Conservation (phyloP, 2,797 vertebrate species). For the Chelidonichthys spinosus region DNA sequence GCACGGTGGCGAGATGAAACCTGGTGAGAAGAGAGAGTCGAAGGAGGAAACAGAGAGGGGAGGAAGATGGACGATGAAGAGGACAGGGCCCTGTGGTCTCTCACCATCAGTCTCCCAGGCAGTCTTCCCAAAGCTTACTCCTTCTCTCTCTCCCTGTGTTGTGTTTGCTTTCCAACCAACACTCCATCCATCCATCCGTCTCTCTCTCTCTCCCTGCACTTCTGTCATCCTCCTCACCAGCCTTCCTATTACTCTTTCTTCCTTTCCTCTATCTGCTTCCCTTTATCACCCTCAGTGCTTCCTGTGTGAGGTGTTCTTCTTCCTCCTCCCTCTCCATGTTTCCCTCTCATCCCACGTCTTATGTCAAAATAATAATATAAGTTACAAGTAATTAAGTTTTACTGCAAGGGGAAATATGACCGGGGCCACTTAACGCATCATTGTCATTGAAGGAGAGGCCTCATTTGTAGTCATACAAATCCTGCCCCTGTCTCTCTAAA, state of each 20-base stretch:
- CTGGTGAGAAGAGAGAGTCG: slow-evolving; percentile 2
- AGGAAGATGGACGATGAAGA: slow-evolving; percentile 3
- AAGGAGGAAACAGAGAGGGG: background rate
- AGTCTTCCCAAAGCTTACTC: slow-evolving; percentile 9
- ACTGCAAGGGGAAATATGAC: slow-evolving; percentile 35
- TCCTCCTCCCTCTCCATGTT: background rate
- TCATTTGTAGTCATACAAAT: slow-evolving; percentile 38
- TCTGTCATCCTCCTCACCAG: slow-evolving; percentile 20
- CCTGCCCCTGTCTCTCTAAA: slow-evolving; percentile 18
- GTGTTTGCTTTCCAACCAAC: slow-evolving; percentile 29
- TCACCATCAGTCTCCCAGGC: slow-evolving; percentile 15
- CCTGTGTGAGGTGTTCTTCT: slow-evolving; percentile 12
- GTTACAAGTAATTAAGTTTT: slow-evolving; percentile 34
- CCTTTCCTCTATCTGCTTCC: slow-evolving; percentile 4
- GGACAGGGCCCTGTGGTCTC: background rate
- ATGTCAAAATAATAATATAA: slow-evolving; percentile 24
- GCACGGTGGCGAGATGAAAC: background rate
- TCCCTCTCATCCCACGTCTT: slow-evolving; percentile 4
- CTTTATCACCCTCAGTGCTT: slow-evolving; percentile 19
- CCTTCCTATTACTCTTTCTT: slow-evolving; percentile 18
- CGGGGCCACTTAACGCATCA: slow-evolving; percentile 20
- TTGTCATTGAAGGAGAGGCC: slow-evolving; percentile 35
- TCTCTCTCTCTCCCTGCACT: slow-evolving; percentile 15
- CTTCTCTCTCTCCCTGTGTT: slow-evolving; percentile 5
- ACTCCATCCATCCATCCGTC: slow-evolving; percentile 24